Evolutionary conservation across 2,888 invertebrate species (phyloP), one percentile per base, ranked within the genome.

Genomic region (Linnaemya vulpina): DNA sequence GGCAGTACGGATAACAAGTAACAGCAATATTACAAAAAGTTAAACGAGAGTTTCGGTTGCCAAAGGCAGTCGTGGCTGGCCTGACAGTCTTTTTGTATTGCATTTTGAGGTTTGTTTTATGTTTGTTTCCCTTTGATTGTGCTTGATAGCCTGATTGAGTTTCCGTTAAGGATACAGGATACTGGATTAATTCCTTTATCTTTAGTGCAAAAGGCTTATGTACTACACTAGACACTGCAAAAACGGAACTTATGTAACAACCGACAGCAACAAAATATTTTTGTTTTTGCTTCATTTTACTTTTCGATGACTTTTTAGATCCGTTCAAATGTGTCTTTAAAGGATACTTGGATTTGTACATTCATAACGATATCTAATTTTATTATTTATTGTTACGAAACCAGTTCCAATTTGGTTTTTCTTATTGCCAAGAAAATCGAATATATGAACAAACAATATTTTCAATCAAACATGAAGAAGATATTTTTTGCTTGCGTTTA

Each of bases 111-210:
- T 63, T 68, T 63, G 17, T 68, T 65, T 53, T 60, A 35, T 80
- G 73, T 67, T 20, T 53, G 35, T 78, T 70, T 83, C 74, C 70
- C 49, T 62, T 55, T 43, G 60, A 35, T 71, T 67, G 53, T 51
- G n/a, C 67, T 55, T 74, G 67, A 78, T 77, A 65, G 71, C 67
- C 49, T 83, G 65, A 68, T 73, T 71, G 79, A 68, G 74, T 77
- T 84, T 84, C 84, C 84, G 76, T 81, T 81, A 53, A 46, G 80
- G 76, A 84, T 84, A 73, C 80, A 80, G 80, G 84, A 80, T 80
- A 73, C 79, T 80, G 43, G 71, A 60, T 53, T 84, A 81, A 81
- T 80, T 62, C 77, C 51, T 62, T 13, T 68, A 8, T 63, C 15
- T 63, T 49, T 76, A 62, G 38, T 25, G 40, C 40, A 25, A 13